A percentile compares a stretch with the other conserved stretches of the same genome.
phyloP scores from a whole-genome alignment of 2,888 invertebrate genomes.

The Hemithea aestivaria region DNA sequence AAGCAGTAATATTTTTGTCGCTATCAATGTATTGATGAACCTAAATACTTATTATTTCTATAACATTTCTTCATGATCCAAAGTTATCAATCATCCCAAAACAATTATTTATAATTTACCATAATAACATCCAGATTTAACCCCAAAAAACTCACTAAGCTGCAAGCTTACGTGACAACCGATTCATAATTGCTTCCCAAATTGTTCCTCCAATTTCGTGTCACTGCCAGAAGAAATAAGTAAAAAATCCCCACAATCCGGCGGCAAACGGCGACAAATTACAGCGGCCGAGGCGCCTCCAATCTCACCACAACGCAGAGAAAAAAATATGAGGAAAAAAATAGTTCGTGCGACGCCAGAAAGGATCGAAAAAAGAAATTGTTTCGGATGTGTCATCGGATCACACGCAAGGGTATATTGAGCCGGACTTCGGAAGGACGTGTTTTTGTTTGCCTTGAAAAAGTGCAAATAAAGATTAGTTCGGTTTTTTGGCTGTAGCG shows the following conservation, averaged over 20 bases:
- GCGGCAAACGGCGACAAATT: constrained; percentile 59
- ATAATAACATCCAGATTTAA: too few species aligned
- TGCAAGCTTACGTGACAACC: constrained; percentile 24
- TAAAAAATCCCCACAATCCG: constrained; percentile 38
- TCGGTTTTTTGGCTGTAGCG: too few species aligned
- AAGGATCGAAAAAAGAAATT: constrained; percentile 42
- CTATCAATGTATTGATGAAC: too few species aligned
- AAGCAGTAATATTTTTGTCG: too few species aligned
- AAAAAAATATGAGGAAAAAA: constrained; percentile 11
- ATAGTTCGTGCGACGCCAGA: constrained; percentile 3
- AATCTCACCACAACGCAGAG: constrained; percentile 49
- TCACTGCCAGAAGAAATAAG: constrained; percentile 36
- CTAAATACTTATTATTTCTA: too few species aligned
- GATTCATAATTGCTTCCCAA: constrained; percentile 28
- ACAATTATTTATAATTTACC: too few species aligned
- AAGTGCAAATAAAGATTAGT: too few species aligned
- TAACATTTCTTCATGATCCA: too few species aligned
- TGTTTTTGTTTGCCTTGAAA: too few species aligned
- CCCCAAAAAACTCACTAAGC: too few species aligned
- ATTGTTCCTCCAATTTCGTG: constrained; percentile 42
- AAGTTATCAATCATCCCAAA: too few species aligned
- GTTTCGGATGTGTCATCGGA: constrained; percentile 59
- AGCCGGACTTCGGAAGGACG: constrained; percentile 32
- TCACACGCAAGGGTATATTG: constrained; percentile 50
- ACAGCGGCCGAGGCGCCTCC: constrained; percentile 54